Base-by-base conservation (phyloP, 1,140 invertebrate species). In the Phocides pigmalion region DNA sequence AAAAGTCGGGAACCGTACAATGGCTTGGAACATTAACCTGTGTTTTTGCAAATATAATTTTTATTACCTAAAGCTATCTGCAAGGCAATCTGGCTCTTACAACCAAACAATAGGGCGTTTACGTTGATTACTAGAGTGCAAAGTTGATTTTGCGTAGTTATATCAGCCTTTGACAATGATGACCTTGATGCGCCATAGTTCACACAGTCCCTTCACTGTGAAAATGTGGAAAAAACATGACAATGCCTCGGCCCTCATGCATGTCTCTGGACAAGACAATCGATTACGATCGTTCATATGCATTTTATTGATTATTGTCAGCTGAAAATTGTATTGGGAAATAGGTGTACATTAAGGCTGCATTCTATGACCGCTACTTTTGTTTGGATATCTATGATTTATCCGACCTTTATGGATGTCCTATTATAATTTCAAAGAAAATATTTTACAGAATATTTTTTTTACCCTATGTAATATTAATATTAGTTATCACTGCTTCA, bases 171-270 rank as follows among this genome's bases (percentile, higher is more conserved):
- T 87, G 83, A 87, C 75, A 83, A 71, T 16, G 79, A 64, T 82
- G 81, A 86, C 87, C 87, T 89, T 89, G 81, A 72, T 54, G 74
- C 72, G 73, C 83, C 82, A 82, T 83, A 82, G 81, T 89, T 89
- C 87, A 85, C 84, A 89, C 84, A 81, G 84, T 81, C 84, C 87
- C 87, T 89, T 89, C 87, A 89, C 87, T 82, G 79, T 79, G 84
- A 68, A 86, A 87, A 85, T 81, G 74, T 85, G 82, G 77, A 85
- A 89, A 89, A 89, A 89, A 87, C 78, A 70, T 53, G 41, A 87
- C 84, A 87, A 87, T 87, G 66, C 79, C 68, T 70, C 74, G 81
- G 71, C 81, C 83, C 85, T 84, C 82, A 76, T 72, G 77, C 79
- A 80, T 78, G 72, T 71, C 62, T 78, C 69, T 74, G 76, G 79